Conservation (phyloP, 2,888 invertebrate species). For the Serripes groenlandicus region DNA sequence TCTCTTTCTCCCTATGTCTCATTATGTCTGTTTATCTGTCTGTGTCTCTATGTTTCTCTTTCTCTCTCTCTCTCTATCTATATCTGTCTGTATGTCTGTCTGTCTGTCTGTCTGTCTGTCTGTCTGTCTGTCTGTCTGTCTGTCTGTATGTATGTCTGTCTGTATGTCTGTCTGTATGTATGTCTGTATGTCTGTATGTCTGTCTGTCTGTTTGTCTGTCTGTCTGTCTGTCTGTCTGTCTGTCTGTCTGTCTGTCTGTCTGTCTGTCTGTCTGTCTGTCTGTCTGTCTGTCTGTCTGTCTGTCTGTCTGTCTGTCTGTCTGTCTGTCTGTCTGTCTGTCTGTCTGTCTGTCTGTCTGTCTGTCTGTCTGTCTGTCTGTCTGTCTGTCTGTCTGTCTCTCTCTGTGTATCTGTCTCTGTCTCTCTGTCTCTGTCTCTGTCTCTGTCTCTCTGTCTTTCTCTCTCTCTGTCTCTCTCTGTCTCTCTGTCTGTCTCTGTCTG, state of each 20-base stretch:
- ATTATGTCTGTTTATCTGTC: too few species aligned
- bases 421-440: conserved; percentile 9
- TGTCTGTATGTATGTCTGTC: too few species aligned
- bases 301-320: background rate
- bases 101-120: background rate
- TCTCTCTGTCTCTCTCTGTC: conserved; percentile 4
- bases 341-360: conserved; percentile 16
- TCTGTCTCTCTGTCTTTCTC: background rate
- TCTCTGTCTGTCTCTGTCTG: too few species aligned
- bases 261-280: background rate
- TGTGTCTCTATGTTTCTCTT: too few species aligned
- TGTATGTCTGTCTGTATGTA: too few species aligned
- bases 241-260: background rate
- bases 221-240: background rate
- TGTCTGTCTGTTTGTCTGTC: too few species aligned
- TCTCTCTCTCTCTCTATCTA: too few species aligned
- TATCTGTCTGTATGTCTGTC: too few species aligned
- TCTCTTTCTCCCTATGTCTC: too few species aligned
- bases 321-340: background rate
- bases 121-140: background rate
- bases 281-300: background rate
- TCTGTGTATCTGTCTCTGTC: too few species aligned
- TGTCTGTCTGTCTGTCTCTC: too few species aligned
- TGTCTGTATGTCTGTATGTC: too few species aligned
- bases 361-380: conserved; percentile 15